Evolutionary conservation across 2,797 vertebrate genomes (phyloP), one percentile per base, ranked within the genome.

Genomic region (Harpagifer antarcticus): DNA sequence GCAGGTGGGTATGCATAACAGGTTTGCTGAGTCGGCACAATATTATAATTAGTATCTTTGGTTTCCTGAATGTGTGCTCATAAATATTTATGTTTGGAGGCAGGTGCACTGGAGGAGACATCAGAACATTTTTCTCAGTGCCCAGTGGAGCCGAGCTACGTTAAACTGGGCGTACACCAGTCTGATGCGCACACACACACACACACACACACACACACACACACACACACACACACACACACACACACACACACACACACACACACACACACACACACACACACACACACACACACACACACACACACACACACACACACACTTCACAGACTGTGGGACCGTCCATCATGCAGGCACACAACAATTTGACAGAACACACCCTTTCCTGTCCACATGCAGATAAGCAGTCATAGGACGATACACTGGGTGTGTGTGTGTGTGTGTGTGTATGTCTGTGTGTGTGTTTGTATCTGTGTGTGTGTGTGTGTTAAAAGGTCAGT

Each of bases 41-140:
- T 87, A 79, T 88, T 85, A 70, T 88, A 90, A 91, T 90, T 90
- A 89, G 81, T 56, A 76, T 82, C 84, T 90, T 81, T 42, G 47
- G 58, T 87, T 67, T 86, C 59, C 70, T 69, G 69, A 37, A 64
- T 77, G 33, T 72, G 42, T 61, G 78, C 57, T 76, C 54, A 90
- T 91, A 81, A 91, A 93, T 93, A 93, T 93, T 87, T 83, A 91
- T 82, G 63, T 47, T 9, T 20, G 9, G 69, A 70, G 68, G 61
- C 85, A 88, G 88, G 83, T 89, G 84, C 61, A 43, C 70, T 40
- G 50, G 67, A 61, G 66, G 68, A 87, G 69, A 82, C 83, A 68
- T 85, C 77, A 75, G 68, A 86, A 68, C 5, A 37, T 76, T 69
- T 59, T 87, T 80, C 63, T 54, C 4, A n/a, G 72, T 72, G 76